Evolutionary conservation across 2,113 vertebrate species (phyloP).

Genomic region (Cyphomyrus discorhynchus): DNA sequence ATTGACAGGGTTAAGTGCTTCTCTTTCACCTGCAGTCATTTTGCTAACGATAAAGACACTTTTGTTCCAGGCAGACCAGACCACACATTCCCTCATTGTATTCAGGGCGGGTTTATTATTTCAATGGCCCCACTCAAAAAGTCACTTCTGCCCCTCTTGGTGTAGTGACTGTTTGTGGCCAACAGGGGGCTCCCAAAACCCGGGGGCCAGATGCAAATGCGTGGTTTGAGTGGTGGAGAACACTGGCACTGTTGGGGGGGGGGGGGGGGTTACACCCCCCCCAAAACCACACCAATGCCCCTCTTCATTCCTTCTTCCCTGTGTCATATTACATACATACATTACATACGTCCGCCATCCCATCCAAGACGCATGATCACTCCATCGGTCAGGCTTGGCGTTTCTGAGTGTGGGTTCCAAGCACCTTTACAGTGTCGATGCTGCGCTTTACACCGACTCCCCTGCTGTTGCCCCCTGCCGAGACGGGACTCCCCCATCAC

Average conservation of each 20-base stretch:
- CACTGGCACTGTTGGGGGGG: neutral
- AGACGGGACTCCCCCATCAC: neutral
- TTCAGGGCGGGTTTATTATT: neutral
- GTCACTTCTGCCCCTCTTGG: neutral
- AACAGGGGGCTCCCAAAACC: neutral
- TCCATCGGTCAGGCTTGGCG: neutral
- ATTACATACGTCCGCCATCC: neutral
- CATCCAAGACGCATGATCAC: neutral
- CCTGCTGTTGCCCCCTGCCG: neutral
- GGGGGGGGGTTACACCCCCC: neutral
- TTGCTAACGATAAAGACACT: neutral
- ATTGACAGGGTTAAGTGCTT: neutral
- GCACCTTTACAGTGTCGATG: neutral
- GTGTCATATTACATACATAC: neutral
- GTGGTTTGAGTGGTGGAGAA: neutral
- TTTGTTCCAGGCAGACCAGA: neutral
- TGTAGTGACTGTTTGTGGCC: neutral
- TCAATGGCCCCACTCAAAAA: neutral
- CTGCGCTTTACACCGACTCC: neutral
- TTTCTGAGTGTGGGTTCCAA: neutral
- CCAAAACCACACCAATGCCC: neutral
- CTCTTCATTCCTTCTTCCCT: neutral
- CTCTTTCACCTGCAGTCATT: neutral
- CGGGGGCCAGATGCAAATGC: neutral
- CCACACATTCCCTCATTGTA: neutral